Evolutionary conservation across 2,797 vertebrate species (phyloP).

Genomic region (Danio choprae): DNA sequence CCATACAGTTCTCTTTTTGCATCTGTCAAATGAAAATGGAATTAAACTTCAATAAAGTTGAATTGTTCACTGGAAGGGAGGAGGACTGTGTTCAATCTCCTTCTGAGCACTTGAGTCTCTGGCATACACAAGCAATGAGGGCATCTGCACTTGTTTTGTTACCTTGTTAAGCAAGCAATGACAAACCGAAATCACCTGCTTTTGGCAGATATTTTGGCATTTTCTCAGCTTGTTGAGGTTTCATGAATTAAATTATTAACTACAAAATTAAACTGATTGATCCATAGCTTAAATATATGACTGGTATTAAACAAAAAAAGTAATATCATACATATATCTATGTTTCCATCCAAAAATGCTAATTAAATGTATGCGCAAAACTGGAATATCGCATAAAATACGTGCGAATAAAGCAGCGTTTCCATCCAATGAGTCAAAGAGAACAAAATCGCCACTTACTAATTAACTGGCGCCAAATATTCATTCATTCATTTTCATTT

Average conservation of each 20-base stretch:
- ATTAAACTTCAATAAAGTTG: slow-evolving; percentile 11
- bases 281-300: neutral
- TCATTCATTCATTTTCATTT: too few relatives aligned
- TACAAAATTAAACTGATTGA: neutral
- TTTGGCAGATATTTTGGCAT: neutral
- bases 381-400: too few relatives aligned
- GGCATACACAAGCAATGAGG: slow-evolving; percentile 20
- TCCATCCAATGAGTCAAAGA: too few relatives aligned
- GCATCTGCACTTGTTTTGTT: slow-evolving; percentile 16
- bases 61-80: slow-evolving; percentile 3
- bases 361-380: too few relatives aligned
- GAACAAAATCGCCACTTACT: too few relatives aligned
- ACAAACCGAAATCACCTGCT: slow-evolving; percentile 1
- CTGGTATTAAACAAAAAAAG: neutral
- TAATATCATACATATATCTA: neutral
- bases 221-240: neutral
- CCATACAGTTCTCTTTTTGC: neutral
- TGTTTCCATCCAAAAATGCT: too few relatives aligned
- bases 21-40: neutral
- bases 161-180: slow-evolving; percentile 27
- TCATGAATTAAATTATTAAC: neutral
- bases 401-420: too few relatives aligned
- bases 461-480: too few relatives aligned
- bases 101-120: neutral
- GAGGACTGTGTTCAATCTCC: neutral